Conservation (phyloP, 2,113 vertebrate genomes). For the Misgurnus mizolepis region DNA sequence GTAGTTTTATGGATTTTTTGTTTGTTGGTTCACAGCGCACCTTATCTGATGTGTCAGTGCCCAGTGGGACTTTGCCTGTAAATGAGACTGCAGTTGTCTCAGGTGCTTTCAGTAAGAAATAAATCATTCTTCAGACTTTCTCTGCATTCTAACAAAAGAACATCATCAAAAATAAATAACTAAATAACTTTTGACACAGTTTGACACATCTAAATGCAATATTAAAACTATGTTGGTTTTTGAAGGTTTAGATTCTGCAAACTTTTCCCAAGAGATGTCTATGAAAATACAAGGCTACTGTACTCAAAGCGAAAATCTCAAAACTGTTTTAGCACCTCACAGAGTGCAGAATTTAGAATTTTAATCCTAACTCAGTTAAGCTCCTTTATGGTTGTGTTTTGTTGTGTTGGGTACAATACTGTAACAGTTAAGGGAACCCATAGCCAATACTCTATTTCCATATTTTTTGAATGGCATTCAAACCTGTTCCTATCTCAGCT, state of each 20-base stretch:
- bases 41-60: conserved; percentile 35
- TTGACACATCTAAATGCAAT: conserved; percentile 11
- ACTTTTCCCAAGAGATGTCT: neutral
- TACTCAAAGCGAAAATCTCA: conserved; percentile 8
- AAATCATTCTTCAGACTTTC: neutral
- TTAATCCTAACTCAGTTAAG: conserved; percentile 39
- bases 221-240: neutral
- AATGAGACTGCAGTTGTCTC: conserved; percentile 6
- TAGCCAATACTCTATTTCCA: conserved; percentile 32
- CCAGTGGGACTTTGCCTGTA: conserved; percentile 9
- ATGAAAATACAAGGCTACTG: neutral
- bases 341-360: conserved; percentile 30
- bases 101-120: conserved; percentile 2
- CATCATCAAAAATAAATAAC: neutral
- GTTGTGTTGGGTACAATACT: conserved; percentile 27
- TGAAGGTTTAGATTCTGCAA: neutral
- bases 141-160: neutral
- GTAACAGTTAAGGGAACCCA: conserved; percentile 29
- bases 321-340: conserved; percentile 1
- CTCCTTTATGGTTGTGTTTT: conserved; percentile 6
- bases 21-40: conserved; percentile 26
- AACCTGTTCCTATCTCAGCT: conserved; percentile 63
- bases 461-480: conserved; percentile 68
- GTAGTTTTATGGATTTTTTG: conserved; percentile 26
- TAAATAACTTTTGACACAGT: neutral